Conservation (phyloP, 2,113 vertebrate species). For the Thermophis baileyi region DNA sequence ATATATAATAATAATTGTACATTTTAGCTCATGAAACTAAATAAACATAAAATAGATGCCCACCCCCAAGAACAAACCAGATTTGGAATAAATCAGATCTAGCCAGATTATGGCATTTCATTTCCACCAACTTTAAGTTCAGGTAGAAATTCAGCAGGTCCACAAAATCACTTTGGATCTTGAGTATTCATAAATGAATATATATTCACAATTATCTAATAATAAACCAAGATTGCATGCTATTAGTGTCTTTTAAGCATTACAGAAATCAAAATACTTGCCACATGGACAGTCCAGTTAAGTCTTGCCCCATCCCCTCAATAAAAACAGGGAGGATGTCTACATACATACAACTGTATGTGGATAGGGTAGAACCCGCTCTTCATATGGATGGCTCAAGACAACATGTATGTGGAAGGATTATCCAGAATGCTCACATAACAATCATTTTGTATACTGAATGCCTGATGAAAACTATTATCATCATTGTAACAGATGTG, state of each 20-base stretch:
- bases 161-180: neutral
- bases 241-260: neutral
- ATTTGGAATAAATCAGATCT: neutral
- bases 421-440: neutral
- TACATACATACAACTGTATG: neutral
- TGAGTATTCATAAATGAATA: neutral
- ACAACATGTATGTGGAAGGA: neutral
- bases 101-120: neutral
- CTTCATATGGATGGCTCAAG: neutral
- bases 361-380: neutral
- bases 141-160: neutral
- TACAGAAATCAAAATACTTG: neutral
- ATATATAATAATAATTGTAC: neutral
- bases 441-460: neutral
- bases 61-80: neutral
- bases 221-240: neutral
- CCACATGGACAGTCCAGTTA: neutral
- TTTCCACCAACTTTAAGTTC: neutral
- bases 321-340: neutral
- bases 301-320: neutral
- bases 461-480: neutral
- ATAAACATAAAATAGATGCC: neutral
- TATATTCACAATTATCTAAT: neutral
- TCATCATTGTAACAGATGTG: neutral
- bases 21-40: neutral